Percentiles rank a stretch among this genome's conserved stretches.
phyloP scores from a whole-genome alignment of 2,797 vertebrate genomes.

The Knipowitschia caucasica region DNA sequence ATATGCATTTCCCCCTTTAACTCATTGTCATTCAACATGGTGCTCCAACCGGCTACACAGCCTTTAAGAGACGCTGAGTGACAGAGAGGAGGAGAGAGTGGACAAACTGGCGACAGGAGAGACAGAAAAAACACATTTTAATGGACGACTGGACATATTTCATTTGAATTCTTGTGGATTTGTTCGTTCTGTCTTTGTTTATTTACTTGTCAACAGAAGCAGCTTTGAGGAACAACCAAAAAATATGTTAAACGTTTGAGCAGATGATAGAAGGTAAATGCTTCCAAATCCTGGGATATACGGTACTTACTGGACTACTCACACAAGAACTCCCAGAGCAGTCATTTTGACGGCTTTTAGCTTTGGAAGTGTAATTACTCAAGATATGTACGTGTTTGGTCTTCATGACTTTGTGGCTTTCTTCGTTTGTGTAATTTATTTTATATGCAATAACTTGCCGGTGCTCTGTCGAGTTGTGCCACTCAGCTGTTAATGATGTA shows the following conservation, averaged over 20 bases:
- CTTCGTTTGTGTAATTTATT: no score
- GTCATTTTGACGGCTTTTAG: no score
- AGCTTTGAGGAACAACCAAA: conserved; percentile 62
- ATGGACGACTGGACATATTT: conserved; percentile 80
- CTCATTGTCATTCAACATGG: conserved; percentile 73
- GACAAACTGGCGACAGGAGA: conserved; percentile 46
- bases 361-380: no score
- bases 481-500: no score
- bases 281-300: no score
- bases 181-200: conserved; percentile 69
- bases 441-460: no score
- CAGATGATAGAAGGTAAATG: background rate
- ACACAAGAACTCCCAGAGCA: no score
- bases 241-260: conserved; percentile 36
- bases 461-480: no score
- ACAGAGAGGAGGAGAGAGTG: conserved; percentile 9
- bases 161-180: conserved; percentile 77
- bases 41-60: conserved; percentile 74
- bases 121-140: conserved; percentile 70
- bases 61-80: conserved; percentile 42
- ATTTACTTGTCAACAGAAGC: conserved; percentile 60
- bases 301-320: no score
- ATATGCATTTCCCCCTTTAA: conserved; percentile 58
- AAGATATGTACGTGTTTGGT: no score
- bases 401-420: no score